Evolutionary conservation across 2,888 invertebrate genomes (phyloP), one percentile per base, ranked within the genome.

Genomic region (Megaustenia siamemsis): DNA sequence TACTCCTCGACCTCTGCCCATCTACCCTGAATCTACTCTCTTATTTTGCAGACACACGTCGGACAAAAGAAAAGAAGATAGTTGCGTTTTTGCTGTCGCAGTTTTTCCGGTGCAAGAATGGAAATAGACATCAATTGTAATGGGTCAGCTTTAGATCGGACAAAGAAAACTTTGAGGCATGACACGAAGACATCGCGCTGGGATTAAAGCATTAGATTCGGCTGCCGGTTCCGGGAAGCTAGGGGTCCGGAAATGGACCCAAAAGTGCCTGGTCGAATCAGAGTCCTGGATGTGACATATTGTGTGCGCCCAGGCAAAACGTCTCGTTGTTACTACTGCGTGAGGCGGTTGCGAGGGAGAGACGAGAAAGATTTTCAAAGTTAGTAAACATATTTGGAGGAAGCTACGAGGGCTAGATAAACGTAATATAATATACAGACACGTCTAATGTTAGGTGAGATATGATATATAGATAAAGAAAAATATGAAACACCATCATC

Each of bases 161-260:
- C 43, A 78, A 60, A 66, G 78, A 78, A 66, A 78, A 78, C 60
- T 73, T 43, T 63, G 21, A 78, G 66, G 32, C 43, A 78, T 40
- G 63, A 78, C 76, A 40, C 60, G 78, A 45, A 40, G 56, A 60
- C 82, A 56, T 68, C 71, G 71, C 73, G 43, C 56, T 32, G 49
- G 69, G 73, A 82, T 82, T 60, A 82, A 49, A 73, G 73, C 71
- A 60, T 82, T 82, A 82, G 82, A 69, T 60, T 69, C 60, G 82
- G 82, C 60, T 18, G 82, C 35, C 38, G 43, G 60, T 73, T 60
- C 69, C 69, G 53, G 82, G 40, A 66, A 73, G 53, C 43, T 73
- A 28, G 73, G 53, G 28, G 60, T 43, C 82, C 71, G 82, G 82
- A 82, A 82, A 82, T 82, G 82, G 82, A 82, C 45, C 82, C 73